Evolutionary conservation across 2,113 vertebrate species (phyloP).

Genomic region (Macquaria australasica): DNA sequence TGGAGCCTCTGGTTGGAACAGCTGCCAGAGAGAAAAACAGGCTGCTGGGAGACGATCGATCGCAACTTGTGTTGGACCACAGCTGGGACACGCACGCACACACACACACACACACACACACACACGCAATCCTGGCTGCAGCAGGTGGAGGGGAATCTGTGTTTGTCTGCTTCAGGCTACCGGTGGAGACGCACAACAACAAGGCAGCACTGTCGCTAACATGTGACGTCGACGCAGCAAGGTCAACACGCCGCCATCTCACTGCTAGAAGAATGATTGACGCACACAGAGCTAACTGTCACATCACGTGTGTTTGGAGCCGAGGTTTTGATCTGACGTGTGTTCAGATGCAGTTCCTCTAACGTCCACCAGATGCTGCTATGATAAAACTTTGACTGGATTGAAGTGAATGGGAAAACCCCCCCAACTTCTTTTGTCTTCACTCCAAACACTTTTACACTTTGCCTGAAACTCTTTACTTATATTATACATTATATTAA

Average conservation of each 20-base stretch:
- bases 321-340: neutral
- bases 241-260: neutral
- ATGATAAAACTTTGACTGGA: neutral
- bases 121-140: constrained; percentile 18
- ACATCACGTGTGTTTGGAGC: neutral
- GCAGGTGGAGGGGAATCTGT: constrained; percentile 59
- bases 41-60: constrained; percentile 44
- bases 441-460: neutral
- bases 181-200: constrained; percentile 48
- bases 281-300: neutral
- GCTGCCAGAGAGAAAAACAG: constrained; percentile 87
- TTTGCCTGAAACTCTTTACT: neutral
- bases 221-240: neutral
- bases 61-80: constrained; percentile 22
- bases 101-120: constrained; percentile 12
- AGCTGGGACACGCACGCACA: constrained; percentile 15
- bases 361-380: neutral
- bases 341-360: neutral
- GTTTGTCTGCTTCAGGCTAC: constrained; percentile 62
- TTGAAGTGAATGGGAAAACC: constrained; percentile 1
- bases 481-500: neutral
- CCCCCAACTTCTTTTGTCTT: neutral
- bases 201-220: constrained; percentile 20
- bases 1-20: constrained; percentile 92
- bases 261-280: neutral